Base-by-base conservation (phyloP, 2,888 invertebrate species). In the Phaonia tiefii region DNA sequence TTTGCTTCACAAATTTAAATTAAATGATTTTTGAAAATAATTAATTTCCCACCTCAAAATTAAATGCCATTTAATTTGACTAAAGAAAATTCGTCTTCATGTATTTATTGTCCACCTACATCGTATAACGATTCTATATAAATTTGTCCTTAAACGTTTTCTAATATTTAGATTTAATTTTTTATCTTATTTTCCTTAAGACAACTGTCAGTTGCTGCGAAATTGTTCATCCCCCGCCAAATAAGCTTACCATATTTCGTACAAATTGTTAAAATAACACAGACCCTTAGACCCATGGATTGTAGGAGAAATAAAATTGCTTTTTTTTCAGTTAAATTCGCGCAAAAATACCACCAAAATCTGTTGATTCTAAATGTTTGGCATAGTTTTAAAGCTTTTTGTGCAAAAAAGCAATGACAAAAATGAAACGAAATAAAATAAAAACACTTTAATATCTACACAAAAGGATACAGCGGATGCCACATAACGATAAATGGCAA, bases 331-430 rank as follows among this genome's bases (percentile, higher is more conserved):
- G 15, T 49, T 49, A 1, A 4, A 1, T 49, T 49, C 13, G 54
- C 54, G 54, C 13, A 54, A 63, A 42, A 63, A 58, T 63, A 39
- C 42, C 63, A 63, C 42, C 63, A 42, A 60, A 72, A 72, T 67
- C 72, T 73, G 60, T 73, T 78, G 63, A 69, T 67, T 73, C 72
- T 37, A 54, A 37, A 70, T 42, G 39, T 71, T 75, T 75, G 69
- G 69, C 72, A 67, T 75, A 54, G 56, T 72, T 69, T 72, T 75
- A 49, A 63, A 63, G 46, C 56, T 49, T 56, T 56, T 46, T 37
- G 22, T 20, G n/a, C 20, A 22, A 20, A 4, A 22, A 10, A 11
- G 17, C 54, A 67, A 17, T 11, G 26, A 44, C 54, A 66, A 20
- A 65, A 42, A 31, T 37, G 15, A 22, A 73, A 26, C 67, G 71